Evolutionary conservation across 2,113 vertebrate species (phyloP).

Genomic region (Saccopteryx leptura): DNA sequence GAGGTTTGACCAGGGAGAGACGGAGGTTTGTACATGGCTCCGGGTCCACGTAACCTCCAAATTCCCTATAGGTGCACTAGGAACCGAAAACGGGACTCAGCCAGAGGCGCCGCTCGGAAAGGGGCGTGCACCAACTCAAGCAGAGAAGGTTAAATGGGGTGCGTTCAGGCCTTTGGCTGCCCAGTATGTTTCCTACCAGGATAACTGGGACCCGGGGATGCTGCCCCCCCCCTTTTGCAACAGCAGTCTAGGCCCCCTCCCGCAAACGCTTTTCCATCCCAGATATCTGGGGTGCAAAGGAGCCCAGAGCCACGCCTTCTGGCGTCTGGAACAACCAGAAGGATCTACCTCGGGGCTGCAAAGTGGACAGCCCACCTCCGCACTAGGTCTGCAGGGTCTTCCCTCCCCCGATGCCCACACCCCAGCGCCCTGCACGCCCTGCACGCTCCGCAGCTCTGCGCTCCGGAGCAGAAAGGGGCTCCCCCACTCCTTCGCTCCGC

Average conservation of each 20-base stretch:
- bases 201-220: neutral
- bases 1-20: neutral
- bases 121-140: neutral
- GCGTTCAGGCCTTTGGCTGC: neutral
- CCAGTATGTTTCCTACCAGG: neutral
- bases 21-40: neutral
- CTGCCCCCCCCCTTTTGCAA: neutral
- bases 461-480: neutral
- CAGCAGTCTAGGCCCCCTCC: neutral
- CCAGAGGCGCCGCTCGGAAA: neutral
- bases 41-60: neutral
- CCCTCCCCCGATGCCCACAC: neutral
- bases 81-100: neutral
- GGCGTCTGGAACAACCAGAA: neutral
- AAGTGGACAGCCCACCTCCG: neutral
- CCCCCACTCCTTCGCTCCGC: constrained; percentile 51
- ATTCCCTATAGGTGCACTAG: neutral
- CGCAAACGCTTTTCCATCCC: neutral
- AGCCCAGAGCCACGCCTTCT: neutral
- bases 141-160: constrained; percentile 2
- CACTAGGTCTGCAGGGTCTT: neutral
- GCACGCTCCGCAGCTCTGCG: neutral
- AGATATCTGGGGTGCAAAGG: neutral
- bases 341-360: neutral
- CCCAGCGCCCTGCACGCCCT: neutral